Percentiles rank a stretch among this genome's conserved stretches.
phyloP scores from a whole-genome alignment of 2,113 vertebrate species.

The Procapra przewalskii region DNA sequence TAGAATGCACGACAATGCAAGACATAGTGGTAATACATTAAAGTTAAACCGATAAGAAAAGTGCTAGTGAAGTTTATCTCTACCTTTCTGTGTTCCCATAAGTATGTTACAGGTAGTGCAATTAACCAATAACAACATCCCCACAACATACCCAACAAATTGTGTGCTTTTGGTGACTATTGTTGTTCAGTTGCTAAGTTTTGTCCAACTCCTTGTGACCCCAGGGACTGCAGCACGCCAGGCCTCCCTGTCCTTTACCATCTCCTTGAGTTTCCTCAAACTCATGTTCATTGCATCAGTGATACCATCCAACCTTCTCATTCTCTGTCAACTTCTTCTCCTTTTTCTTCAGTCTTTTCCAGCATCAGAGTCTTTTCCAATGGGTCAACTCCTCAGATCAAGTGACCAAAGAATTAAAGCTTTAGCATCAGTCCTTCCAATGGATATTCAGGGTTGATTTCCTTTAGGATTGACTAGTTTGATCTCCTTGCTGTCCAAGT shows the following conservation, averaged over 20 bases:
- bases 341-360: background rate
- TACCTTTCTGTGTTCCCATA: background rate
- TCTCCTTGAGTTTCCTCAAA: background rate
- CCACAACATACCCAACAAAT: background rate
- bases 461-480: background rate
- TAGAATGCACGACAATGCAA: background rate
- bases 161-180: background rate
- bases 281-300: background rate
- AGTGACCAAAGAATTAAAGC: background rate
- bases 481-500: background rate
- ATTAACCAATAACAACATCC: background rate
- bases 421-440: background rate
- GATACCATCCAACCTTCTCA: background rate
- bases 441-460: background rate
- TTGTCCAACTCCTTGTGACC: background rate
- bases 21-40: background rate
- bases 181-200: background rate
- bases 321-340: background rate
- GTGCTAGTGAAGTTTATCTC: background rate
- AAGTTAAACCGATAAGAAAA: background rate
- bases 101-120: too few relatives aligned
- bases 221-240: background rate
- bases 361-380: background rate
- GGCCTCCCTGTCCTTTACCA: background rate
- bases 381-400: background rate